Evolutionary conservation across 2,888 invertebrate genomes (phyloP), one percentile per base, ranked within the genome.

Genomic region (Eristalis arbustorum): DNA sequence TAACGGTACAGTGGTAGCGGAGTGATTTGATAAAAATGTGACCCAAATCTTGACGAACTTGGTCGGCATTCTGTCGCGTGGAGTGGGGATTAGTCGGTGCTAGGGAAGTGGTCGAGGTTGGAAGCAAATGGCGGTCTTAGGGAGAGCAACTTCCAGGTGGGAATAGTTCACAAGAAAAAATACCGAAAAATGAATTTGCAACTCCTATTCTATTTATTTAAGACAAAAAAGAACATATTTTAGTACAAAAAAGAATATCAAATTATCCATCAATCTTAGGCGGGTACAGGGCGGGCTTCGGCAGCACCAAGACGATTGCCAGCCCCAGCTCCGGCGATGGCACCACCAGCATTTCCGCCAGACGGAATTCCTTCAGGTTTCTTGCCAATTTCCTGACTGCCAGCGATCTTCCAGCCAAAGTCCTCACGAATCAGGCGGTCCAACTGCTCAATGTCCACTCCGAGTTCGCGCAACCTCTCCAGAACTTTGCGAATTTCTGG

Each of bases 371-470:
- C 42, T 42, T 80, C 42, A 23, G 57, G 18, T 64, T 49, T 31
- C 13, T 56, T 63, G 8, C 18, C 69, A 13, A 64, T 11, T 13
- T 42, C 11, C 31, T 49, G 18, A 8, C 49, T 18, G 18, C 49
- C 49, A 18, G 49, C 49, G 18, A 49, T 49, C 18, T 37, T 89
- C 92, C 92, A 92, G 23, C 89, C 91, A 22, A 91, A 89, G 0
- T 89, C 89, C 14, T 90, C 89, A 0, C 92, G 91, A 40, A 92
- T 90, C 8, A 90, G 72, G 3, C 75, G 88, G 80, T 92, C 92
- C 73, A 92, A 75, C 61, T 90, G 89, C 2, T 13, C 56, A 3
- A 81, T 88, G 75, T 91, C 89, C 8, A 92, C 89, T n/a, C 91
- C 92, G 49, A 89, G 89, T 0, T 77, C 74, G 74, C 90, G 88